These are phyloP conservation scores for Delphinus delphis DNA, from an alignment of 2,113 vertebrate species.

Conservation along the genomic window DNA sequence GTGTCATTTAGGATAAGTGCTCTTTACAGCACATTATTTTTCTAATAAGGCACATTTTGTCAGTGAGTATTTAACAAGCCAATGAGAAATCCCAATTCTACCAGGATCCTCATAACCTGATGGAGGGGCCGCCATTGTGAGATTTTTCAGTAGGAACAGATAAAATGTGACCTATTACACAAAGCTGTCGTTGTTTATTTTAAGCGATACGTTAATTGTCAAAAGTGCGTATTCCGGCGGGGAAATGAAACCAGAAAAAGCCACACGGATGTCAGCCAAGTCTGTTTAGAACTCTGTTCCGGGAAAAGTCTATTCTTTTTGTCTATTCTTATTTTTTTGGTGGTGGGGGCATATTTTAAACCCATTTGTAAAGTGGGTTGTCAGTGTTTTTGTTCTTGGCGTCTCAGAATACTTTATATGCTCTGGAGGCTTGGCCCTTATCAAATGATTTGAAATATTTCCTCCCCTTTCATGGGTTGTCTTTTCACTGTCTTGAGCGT, in stretches of 20 bases:
- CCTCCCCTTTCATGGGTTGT: neutral
- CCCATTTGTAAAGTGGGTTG: neutral
- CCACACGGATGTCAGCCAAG: accelerated
- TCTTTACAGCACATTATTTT: neutral
- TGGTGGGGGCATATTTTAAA: neutral
- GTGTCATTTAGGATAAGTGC: neutral
- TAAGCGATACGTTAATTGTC: accelerated
- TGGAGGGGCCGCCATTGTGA: accelerated
- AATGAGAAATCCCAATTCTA: too few relatives aligned
- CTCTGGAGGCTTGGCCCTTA: accelerated
- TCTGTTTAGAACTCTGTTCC: neutral
- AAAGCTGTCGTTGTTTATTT: neutral
- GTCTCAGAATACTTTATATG: neutral
- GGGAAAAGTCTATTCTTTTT: neutral
- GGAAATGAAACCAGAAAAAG: neutral
- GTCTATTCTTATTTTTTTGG: too few relatives aligned
- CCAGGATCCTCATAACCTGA: neutral
- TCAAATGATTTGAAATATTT: too few relatives aligned
- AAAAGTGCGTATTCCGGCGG: too few relatives aligned
- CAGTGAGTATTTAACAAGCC: neutral
- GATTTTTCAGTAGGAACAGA: neutral
- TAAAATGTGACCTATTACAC: neutral
- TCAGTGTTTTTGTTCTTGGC: too few relatives aligned
- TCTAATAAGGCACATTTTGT: neutral
- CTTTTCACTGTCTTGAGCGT: neutral